phyloP scores from a whole-genome alignment of 2,113 vertebrate species.

The Pyxicephalus adspersus region DNA sequence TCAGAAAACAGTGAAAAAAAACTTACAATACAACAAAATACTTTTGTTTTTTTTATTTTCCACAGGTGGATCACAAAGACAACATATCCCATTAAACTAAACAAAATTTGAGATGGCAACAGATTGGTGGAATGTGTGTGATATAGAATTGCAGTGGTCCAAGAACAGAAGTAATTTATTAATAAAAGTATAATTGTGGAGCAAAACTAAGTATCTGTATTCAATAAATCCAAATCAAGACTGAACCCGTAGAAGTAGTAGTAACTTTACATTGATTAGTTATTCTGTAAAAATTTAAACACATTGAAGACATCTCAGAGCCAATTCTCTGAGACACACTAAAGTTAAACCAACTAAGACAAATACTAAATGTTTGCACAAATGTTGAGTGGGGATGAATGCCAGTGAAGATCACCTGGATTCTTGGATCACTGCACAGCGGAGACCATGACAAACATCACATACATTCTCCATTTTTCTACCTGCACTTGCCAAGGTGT shows the following conservation, averaged over 20 bases:
- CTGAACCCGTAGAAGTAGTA: too few species aligned
- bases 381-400: too few species aligned
- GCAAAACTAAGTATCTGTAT: slow-evolving; percentile 36
- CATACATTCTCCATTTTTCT: slow-evolving; percentile 71
- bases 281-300: too few species aligned
- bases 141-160: slow-evolving; percentile 49
- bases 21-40: too few species aligned
- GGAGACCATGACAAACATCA: slow-evolving; percentile 61
- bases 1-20: too few species aligned
- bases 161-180: slow-evolving; percentile 13
- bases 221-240: too few species aligned
- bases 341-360: too few species aligned
- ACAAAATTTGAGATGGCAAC: slow-evolving; percentile 23
- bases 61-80: slow-evolving; percentile 1
- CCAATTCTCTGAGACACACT: too few species aligned
- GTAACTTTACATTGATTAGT: too few species aligned
- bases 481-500: slow-evolving; percentile 96
- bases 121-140: slow-evolving; percentile 45
- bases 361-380: too few species aligned
- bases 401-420: too few species aligned
- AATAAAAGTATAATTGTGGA: slow-evolving; percentile 47
- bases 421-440: slow-evolving; percentile 77
- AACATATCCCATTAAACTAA: not conserved
- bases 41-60: not conserved
- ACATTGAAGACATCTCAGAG: too few species aligned